A percentile compares a stretch with the other conserved stretches of the same genome.
phyloP scores from a whole-genome alignment of 2,888 invertebrate genomes.

The Agrotis ipsilon region DNA sequence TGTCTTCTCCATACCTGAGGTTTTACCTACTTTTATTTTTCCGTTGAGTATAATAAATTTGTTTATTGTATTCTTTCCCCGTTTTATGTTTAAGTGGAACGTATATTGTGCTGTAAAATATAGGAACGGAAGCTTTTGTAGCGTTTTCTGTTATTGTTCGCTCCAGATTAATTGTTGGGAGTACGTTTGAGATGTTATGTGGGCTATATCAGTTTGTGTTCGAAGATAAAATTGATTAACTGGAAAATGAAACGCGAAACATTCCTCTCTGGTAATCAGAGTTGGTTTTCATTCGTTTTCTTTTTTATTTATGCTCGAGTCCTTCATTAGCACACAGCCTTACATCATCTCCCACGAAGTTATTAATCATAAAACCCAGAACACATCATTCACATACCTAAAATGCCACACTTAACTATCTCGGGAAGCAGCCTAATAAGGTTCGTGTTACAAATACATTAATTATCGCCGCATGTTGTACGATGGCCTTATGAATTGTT shows the following conservation, averaged over 20 bases:
- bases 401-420: slow-evolving; percentile 53
- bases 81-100: slow-evolving; percentile 56
- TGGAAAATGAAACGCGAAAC: slow-evolving; percentile 15
- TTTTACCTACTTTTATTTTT: slow-evolving; percentile 63
- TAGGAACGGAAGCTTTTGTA: slow-evolving; percentile 45
- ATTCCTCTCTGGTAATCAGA: slow-evolving; percentile 10
- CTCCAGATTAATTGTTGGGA: slow-evolving; percentile 34
- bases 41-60: slow-evolving; percentile 63
- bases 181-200: slow-evolving; percentile 7
- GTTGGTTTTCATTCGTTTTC: neutral
- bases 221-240: slow-evolving; percentile 39
- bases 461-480: slow-evolving; percentile 70
- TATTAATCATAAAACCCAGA: slow-evolving; percentile 37
- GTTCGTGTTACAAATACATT: slow-evolving; percentile 80
- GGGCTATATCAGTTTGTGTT: slow-evolving; percentile 27
- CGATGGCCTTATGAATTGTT: slow-evolving; percentile 68
- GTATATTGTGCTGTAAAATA: slow-evolving; percentile 56
- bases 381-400: slow-evolving; percentile 48
- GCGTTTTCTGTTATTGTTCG: slow-evolving; percentile 35
- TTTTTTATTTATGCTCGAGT: slow-evolving; percentile 8
- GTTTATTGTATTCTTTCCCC: slow-evolving; percentile 65
- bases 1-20: slow-evolving; percentile 62
- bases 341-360: slow-evolving; percentile 16
- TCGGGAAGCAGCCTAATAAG: slow-evolving; percentile 68
- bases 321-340: slow-evolving; percentile 22